Percentiles rank a stretch among this genome's conserved stretches.
Evolutionary conservation across 1,140 invertebrate species (phyloP).

Genomic region (Penaeus chinensis): DNA sequence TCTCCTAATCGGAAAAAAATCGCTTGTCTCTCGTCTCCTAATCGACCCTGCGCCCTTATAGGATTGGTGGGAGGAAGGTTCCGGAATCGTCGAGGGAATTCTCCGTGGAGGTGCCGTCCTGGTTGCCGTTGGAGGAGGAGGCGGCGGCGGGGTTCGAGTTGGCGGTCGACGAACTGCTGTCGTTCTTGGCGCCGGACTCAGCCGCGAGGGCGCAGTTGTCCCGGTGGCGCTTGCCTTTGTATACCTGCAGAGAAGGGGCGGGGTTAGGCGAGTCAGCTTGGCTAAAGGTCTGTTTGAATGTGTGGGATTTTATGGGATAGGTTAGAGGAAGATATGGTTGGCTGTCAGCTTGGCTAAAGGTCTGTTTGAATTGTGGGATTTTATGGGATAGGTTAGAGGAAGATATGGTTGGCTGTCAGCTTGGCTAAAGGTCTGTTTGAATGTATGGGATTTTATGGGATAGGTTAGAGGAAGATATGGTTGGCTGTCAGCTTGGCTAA

Average conservation of each 20-base stretch:
- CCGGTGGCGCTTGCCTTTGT: slow-evolving; percentile 52
- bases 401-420: too few species aligned
- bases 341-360: too few species aligned
- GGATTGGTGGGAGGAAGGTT: slow-evolving; percentile 76
- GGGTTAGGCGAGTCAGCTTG: neutral
- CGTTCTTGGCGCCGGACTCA: slow-evolving; percentile 17
- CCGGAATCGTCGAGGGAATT: slow-evolving; percentile 76
- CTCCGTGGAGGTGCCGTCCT: slow-evolving; percentile 67
- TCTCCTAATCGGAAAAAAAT: neutral
- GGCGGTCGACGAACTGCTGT: slow-evolving; percentile 20
- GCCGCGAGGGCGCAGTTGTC: slow-evolving; percentile 22
- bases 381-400: too few species aligned
- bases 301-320: too few species aligned
- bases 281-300: too few species aligned
- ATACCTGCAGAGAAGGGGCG: slow-evolving; percentile 23
- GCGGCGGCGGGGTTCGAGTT: slow-evolving; percentile 37
- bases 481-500: too few species aligned
- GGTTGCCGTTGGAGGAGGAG: slow-evolving; percentile 43
- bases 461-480: too few species aligned
- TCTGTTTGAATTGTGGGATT: too few species aligned
- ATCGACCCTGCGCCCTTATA: slow-evolving; percentile 65
- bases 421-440: too few species aligned
- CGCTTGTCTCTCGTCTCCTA: neutral
- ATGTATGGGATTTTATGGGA: too few species aligned
- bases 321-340: too few species aligned